phyloP scores from a whole-genome alignment of 2,888 invertebrate species.

The Luperina nickerlii region DNA sequence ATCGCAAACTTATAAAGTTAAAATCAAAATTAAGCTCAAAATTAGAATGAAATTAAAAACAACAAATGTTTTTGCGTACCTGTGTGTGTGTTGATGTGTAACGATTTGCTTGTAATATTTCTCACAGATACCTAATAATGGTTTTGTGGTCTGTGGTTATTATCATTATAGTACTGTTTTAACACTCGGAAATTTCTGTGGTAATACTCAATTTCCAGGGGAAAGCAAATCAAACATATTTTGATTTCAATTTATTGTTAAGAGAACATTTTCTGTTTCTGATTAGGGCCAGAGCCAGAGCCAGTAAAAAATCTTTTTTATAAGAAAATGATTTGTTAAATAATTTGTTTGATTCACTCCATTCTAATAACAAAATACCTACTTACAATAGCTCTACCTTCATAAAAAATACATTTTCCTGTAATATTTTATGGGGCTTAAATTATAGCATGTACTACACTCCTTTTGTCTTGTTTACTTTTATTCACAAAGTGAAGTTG shows the following conservation, averaged over 20 bases:
- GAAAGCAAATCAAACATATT: neutral
- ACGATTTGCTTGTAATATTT: neutral
- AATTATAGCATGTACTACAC: neutral
- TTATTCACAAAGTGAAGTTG: slow-evolving; percentile 22
- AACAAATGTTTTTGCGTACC: too few relatives aligned
- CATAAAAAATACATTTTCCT: neutral
- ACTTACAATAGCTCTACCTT: too few relatives aligned
- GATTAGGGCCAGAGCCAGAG: too few relatives aligned
- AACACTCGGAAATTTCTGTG: neutral
- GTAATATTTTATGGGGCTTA: slow-evolving; percentile 16
- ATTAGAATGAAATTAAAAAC: too few relatives aligned
- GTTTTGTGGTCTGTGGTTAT: slow-evolving; percentile 14
- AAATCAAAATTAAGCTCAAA: too few relatives aligned
- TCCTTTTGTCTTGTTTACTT: slow-evolving; percentile 36
- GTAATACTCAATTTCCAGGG: neutral
- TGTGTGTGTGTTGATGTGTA: neutral
- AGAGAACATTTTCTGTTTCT: too few relatives aligned
- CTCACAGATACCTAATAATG: neutral
- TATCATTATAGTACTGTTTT: neutral
- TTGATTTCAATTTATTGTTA: neutral
- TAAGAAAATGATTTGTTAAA: neutral
- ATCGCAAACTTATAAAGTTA: too few relatives aligned
- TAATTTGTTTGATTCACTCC: neutral
- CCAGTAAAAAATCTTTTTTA: neutral
- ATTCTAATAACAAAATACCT: neutral